phyloP scores from a whole-genome alignment of 2,888 invertebrate species.

The Tuta absoluta region DNA sequence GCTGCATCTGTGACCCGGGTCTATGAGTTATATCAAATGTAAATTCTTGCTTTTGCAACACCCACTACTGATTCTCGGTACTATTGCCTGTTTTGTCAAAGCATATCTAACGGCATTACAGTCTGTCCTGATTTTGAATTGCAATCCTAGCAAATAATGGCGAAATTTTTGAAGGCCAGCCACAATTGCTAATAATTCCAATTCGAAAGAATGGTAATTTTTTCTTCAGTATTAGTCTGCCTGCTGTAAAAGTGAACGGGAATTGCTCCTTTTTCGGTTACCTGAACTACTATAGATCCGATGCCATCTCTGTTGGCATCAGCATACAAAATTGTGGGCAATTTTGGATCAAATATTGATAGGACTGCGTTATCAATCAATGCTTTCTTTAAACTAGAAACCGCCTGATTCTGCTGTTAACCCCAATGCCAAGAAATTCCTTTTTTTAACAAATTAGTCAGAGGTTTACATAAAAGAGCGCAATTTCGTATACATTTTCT shows the following conservation, averaged over 20 bases:
- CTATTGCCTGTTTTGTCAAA: constrained; percentile 41
- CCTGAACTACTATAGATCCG: constrained; percentile 22
- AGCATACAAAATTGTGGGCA: constrained; percentile 26
- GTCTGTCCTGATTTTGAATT: too few species aligned
- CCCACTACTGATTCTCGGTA: constrained; percentile 49
- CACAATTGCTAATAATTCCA: constrained; percentile 13
- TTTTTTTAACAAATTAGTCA: constrained; percentile 29
- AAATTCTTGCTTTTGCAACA: constrained; percentile 45
- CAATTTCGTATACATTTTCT: constrained; percentile 39
- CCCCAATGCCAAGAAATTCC: constrained; percentile 24
- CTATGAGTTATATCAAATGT: constrained; percentile 39
- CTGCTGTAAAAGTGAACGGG: constrained; percentile 47
- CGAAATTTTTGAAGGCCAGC: constrained; percentile 14
- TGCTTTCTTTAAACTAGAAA: constrained; percentile 18
- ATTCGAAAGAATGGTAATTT: constrained; percentile 41
- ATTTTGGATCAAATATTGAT: constrained; percentile 26
- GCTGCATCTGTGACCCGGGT: constrained; percentile 42
- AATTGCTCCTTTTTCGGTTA: constrained; percentile 24
- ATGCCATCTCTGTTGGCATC: constrained; percentile 31
- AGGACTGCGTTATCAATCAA: constrained; percentile 25
- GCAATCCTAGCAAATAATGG: too few species aligned
- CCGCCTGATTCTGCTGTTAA: constrained; percentile 20
- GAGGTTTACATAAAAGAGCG: constrained; percentile 37
- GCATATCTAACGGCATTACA: too few species aligned
- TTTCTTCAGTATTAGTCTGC: constrained; percentile 37